Conservation (phyloP, 2,797 vertebrate species). For the Hydrophis major region DNA sequence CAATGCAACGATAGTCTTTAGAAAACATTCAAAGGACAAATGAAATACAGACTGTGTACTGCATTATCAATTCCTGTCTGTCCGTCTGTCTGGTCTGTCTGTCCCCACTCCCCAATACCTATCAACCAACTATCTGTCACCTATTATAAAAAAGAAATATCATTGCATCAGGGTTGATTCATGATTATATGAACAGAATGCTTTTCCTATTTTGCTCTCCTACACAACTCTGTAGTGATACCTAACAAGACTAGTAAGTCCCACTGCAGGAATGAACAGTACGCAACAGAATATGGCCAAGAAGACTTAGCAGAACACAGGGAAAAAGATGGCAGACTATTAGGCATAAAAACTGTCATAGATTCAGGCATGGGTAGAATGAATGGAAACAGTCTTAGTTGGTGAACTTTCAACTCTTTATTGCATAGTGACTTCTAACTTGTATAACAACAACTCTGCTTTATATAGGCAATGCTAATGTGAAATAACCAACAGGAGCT, state of each 20-base stretch:
- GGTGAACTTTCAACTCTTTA: too few species aligned
- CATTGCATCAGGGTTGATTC: not conserved
- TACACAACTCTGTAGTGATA: not conserved
- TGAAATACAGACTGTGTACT: not conserved
- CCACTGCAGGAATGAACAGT: not conserved
- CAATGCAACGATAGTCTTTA: not conserved
- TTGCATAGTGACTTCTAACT: too few species aligned
- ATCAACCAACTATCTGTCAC: not conserved
- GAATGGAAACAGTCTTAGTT: too few species aligned
- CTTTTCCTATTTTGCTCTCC: too few species aligned
- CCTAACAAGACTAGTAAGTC: not conserved
- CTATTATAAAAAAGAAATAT: not conserved
- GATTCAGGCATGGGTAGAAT: too few species aligned
- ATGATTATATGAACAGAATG: not conserved
- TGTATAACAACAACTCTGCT: too few species aligned
- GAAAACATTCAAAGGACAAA: not conserved
- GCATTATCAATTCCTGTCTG: not conserved
- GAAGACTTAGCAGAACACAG: not conserved
- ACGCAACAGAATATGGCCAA: not conserved
- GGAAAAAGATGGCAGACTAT: not conserved
- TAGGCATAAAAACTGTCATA: not conserved
- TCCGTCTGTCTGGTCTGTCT: too few species aligned
- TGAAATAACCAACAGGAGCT: too few species aligned
- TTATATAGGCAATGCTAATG: too few species aligned
- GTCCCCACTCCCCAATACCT: not conserved